These are phyloP conservation scores for Montipora efflorescens DNA, from an alignment of 64 coral and sea anemone species.

Conservation along the genomic window DNA sequence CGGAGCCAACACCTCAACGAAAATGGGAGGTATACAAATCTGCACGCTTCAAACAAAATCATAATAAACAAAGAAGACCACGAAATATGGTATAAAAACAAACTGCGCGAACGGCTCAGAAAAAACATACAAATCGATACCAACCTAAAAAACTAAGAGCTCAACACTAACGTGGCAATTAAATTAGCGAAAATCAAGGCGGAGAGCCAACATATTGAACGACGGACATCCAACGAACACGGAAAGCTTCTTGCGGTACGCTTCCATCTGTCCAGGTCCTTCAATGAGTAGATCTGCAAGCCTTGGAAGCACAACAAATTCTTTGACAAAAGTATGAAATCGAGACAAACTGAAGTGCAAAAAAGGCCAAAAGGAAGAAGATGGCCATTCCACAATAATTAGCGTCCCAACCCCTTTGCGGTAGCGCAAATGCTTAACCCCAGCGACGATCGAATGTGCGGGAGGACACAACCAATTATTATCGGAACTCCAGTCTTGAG, in stretches of 20 bases:
- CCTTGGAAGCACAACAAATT: conserved; percentile 64
- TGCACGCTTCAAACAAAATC: too few relatives aligned
- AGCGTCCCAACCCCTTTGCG: conserved; percentile 51
- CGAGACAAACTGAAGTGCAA: too few relatives aligned
- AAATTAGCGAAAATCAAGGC: not conserved
- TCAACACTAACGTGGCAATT: too few relatives aligned
- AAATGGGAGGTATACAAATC: too few relatives aligned
- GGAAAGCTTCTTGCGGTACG: not conserved
- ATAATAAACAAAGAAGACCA: too few relatives aligned
- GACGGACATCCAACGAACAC: conserved; percentile 69
- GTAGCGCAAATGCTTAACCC: conserved; percentile 39
- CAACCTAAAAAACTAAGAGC: too few relatives aligned
- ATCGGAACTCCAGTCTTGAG: conserved; percentile 64
- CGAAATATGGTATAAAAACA: too few relatives aligned
- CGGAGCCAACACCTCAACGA: too few relatives aligned
- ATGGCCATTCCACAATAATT: conserved; percentile 57
- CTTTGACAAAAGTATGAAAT: not conserved
- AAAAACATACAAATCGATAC: too few relatives aligned
- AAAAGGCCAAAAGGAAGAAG: conserved; percentile 13
- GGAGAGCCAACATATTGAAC: conserved; percentile 67
- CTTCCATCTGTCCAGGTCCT: not conserved
- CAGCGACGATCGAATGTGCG: conserved; percentile 36
- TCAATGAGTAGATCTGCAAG: conserved; percentile 70
- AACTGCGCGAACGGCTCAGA: too few relatives aligned
- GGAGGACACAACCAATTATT: conserved; percentile 80